Percentiles rank a stretch among this genome's conserved stretches.
These are phyloP conservation scores for Colostygia pectinataria DNA, from an alignment of 2,888 invertebrate genomes.

Conservation along the genomic window DNA sequence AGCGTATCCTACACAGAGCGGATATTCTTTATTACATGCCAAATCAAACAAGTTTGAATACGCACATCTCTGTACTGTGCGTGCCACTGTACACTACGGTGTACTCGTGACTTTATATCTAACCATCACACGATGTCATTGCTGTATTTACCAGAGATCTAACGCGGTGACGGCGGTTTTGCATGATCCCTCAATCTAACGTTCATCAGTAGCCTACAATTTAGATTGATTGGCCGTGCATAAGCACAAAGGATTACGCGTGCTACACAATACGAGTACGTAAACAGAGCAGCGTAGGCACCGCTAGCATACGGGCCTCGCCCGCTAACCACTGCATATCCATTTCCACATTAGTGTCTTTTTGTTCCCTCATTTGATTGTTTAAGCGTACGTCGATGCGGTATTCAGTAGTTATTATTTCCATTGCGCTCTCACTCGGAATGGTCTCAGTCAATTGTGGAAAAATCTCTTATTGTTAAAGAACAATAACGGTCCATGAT, in stretches of 20 bases:
- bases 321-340: slow-evolving; percentile 60
- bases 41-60: too few species aligned
- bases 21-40: too few species aligned
- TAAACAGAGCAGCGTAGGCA: neutral
- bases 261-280: neutral
- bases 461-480: slow-evolving; percentile 80
- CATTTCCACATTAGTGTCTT: slow-evolving; percentile 80
- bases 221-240: too few species aligned
- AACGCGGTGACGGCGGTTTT: neutral
- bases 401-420: slow-evolving; percentile 77
- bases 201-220: neutral
- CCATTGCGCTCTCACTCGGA: slow-evolving; percentile 75
- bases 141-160: too few species aligned
- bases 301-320: slow-evolving; percentile 40
- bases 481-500: slow-evolving; percentile 80
- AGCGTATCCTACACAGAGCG: too few species aligned
- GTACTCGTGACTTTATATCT: too few species aligned
- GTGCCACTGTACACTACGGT: too few species aligned
- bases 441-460: slow-evolving; percentile 79
- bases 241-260: neutral
- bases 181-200: slow-evolving; percentile 1
- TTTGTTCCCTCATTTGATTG: slow-evolving; percentile 81
- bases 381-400: slow-evolving; percentile 81
- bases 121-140: too few species aligned
- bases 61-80: too few species aligned